phyloP scores from a whole-genome alignment of 37 sponge, comb jelly and placozoan species.

The Agelas oroides region DNA sequence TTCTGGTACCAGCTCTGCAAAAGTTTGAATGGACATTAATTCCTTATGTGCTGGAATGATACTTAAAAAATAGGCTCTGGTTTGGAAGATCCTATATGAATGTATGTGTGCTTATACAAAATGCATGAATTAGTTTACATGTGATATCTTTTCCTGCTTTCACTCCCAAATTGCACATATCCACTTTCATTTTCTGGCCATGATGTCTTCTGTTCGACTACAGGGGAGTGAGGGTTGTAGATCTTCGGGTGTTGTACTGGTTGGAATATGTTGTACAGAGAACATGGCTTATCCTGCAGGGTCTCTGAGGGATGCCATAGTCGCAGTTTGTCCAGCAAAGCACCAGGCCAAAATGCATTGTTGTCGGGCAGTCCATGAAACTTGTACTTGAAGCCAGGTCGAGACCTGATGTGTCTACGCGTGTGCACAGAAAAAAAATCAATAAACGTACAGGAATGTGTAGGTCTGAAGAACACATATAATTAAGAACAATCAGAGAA shows the following conservation, averaged over 20 bases:
- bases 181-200: constrained; percentile 71
- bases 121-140: neutral
- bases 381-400: constrained; percentile 58
- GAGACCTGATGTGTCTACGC: constrained; percentile 45
- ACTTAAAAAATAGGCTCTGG: too few relatives aligned
- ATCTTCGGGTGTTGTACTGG: constrained; percentile 27
- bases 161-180: constrained; percentile 71
- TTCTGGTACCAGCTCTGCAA: too few relatives aligned
- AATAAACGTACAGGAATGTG: neutral
- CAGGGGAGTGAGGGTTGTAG: constrained; percentile 4
- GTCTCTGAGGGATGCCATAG: constrained; percentile 46
- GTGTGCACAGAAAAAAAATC: neutral
- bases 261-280: constrained; percentile 66
- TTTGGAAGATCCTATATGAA: too few relatives aligned
- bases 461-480: neutral
- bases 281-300: constrained; percentile 25
- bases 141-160: constrained; percentile 24
- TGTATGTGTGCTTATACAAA: neutral
- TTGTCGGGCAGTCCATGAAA: constrained; percentile 63
- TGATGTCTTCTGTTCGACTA: neutral
- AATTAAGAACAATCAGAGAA: too few relatives aligned
- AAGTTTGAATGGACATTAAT: too few relatives aligned
- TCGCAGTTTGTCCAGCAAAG: constrained; percentile 63
- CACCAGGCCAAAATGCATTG: constrained; percentile 79
- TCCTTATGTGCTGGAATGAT: too few relatives aligned